Conservation (phyloP, 2,888 invertebrate species). For the Sphaeridia pumilis region DNA sequence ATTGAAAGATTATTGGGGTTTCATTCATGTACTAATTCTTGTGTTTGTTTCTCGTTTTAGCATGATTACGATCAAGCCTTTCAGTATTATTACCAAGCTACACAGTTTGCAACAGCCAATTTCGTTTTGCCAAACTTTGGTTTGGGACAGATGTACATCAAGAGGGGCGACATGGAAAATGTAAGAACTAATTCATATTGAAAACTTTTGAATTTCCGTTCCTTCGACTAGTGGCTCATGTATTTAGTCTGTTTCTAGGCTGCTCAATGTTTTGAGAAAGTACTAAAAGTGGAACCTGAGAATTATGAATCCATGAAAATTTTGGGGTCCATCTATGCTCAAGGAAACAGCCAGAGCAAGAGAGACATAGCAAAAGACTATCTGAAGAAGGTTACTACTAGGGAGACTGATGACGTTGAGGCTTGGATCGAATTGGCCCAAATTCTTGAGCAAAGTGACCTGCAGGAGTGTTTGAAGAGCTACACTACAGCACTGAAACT, state of each 20-base stretch:
- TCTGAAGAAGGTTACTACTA: constrained; percentile 82
- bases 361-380: constrained; percentile 87
- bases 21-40: no score
- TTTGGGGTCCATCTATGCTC: constrained; percentile 89
- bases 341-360: constrained; percentile 74
- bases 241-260: constrained; percentile 50
- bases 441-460: constrained; percentile 89
- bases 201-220: neutral
- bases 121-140: constrained; percentile 98
- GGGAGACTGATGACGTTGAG: constrained; percentile 96
- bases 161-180: constrained; percentile 87
- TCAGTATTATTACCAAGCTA: constrained; percentile 97
- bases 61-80: constrained; percentile 95
- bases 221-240: neutral
- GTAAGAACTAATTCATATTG: no score
- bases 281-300: constrained; percentile 89
- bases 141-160: constrained; percentile 98
- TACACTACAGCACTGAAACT: constrained; percentile 89
- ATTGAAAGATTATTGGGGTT: no score
- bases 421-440: constrained; percentile 99
- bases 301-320: constrained; percentile 99
- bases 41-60: constrained; percentile 38
- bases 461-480: constrained; percentile 68
- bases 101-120: constrained; percentile 87
- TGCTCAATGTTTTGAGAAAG: constrained; percentile 96